Percentiles rank a stretch among this genome's conserved stretches.
Conservation (phyloP, 2,888 invertebrate genomes). For the Cantharis flavilabris region DNA sequence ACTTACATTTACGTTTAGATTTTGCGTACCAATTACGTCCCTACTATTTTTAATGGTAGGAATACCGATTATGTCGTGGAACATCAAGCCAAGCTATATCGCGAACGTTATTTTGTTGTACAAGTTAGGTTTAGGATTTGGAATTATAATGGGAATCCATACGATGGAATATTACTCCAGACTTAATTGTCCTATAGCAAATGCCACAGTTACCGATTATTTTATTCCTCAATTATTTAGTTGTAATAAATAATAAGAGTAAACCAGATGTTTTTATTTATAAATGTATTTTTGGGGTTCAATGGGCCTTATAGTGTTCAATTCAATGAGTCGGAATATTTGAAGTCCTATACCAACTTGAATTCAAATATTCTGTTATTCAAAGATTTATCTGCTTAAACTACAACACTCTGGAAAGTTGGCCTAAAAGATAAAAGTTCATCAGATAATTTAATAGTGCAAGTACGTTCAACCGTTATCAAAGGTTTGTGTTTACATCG, state of each 20-base stretch:
- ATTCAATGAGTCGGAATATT: too few relatives aligned
- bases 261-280: too few relatives aligned
- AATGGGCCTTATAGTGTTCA: too few relatives aligned
- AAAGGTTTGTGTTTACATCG: background rate
- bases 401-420: background rate
- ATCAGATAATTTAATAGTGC: background rate
- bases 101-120: slow-evolving; percentile 89
- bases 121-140: slow-evolving; percentile 75
- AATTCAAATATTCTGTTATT: background rate
- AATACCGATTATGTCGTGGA: slow-evolving; percentile 60
- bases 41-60: slow-evolving; percentile 76
- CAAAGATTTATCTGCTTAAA: background rate
- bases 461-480: background rate
- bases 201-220: slow-evolving; percentile 55
- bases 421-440: background rate
- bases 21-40: slow-evolving; percentile 87
- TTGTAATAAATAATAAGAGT: slow-evolving; percentile 28
- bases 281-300: too few relatives aligned
- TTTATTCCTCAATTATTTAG: slow-evolving; percentile 60
- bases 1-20: slow-evolving; percentile 75
- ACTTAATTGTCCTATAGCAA: slow-evolving; percentile 66
- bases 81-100: slow-evolving; percentile 54
- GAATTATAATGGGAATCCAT: slow-evolving; percentile 75
- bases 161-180: slow-evolving; percentile 87
- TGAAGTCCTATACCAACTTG: background rate